Base-by-base conservation (phyloP, 2,113 vertebrate genomes). In the Apistogramma diplotaenia region DNA sequence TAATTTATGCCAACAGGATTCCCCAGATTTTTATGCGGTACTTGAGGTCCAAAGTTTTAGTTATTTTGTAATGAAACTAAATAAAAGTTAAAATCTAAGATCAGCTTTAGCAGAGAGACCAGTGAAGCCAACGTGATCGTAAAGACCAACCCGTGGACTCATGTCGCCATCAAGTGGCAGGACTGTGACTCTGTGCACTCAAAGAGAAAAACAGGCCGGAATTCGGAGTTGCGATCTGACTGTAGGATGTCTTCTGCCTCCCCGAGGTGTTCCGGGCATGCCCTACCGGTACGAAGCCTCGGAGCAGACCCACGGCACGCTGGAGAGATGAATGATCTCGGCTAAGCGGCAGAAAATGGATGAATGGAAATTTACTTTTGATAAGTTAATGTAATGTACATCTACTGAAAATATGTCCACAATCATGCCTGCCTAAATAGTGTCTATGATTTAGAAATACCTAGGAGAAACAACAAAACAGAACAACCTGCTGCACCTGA, bases 151-250 rank as follows among this genome's bases (percentile, higher is more conserved):
- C n/a, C 8, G 35, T 87, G 78, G 76, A n/a, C 33, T 73, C 82
- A 82, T 91, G 82, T 81, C 79, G 62, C 89, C 92, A 93, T 75
- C 93, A 33, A 84, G 93, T 88, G 93, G 85, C 43, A 40, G 12
- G 1, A 81, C 12, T 61, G 19, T 19, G 62, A 27, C 54, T 53
- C 19, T 70, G 43, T 74, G 74, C 67, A 73, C 40, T 49, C 78
- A 72, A 18, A 7, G 56, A 15, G 21, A 18, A 40, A 56, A 13
- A 56, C 55, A 43, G 9, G 19, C 76, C 9, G 6, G 13, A 73
- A 40, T 6, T 16, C 4, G 15, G n/a, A n/a, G n/a, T n/a, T n/a
- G n/a, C n/a, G 37, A 67, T 67, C 3, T 19, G 9, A 67, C 23
- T 67, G 6, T 67, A 27, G 27, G 9, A 46, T 46, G 40, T 3